phyloP scores from a whole-genome alignment of 2,888 invertebrate genomes.

The Chymomyza amoena region DNA sequence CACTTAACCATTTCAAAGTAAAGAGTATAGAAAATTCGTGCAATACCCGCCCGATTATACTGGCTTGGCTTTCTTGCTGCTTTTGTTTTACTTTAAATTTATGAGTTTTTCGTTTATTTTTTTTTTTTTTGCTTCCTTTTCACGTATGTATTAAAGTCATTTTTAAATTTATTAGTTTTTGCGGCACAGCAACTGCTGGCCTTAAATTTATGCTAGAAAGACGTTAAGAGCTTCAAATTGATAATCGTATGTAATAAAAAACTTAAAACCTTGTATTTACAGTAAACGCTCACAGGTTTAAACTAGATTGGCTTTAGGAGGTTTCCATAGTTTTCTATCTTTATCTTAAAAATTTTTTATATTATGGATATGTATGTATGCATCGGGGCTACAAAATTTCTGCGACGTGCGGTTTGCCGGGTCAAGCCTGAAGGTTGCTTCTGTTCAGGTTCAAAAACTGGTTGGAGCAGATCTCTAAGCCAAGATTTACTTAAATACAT shows the following conservation, averaged over 20 bases:
- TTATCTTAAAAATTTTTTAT: too few relatives aligned
- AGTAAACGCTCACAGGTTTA: not conserved
- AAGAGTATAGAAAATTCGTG: slow-evolving; percentile 51
- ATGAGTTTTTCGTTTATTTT: slow-evolving; percentile 32
- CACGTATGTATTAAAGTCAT: slow-evolving; percentile 38
- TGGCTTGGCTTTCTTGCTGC: slow-evolving; percentile 36
- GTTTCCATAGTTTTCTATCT: not conserved
- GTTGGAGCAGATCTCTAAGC: too few relatives aligned
- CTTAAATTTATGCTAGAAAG: not conserved
- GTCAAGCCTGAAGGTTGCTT: too few relatives aligned
- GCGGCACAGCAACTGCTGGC: not conserved
- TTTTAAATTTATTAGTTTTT: slow-evolving; percentile 23
- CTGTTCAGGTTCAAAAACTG: too few relatives aligned
- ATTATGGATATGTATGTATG: too few relatives aligned
- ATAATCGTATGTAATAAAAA: not conserved
- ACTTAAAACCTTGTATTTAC: not conserved
- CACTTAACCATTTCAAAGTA: not conserved
- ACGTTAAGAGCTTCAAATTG: not conserved
- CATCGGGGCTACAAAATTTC: too few relatives aligned
- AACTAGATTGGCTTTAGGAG: not conserved
- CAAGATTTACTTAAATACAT: too few relatives aligned
- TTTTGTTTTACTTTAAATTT: slow-evolving; percentile 52
- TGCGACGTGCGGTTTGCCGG: too few relatives aligned
- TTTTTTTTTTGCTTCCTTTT: slow-evolving; percentile 41
- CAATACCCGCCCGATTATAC: slow-evolving; percentile 26